phyloP scores from a whole-genome alignment of 2,797 vertebrate species.

The Merluccius polli region DNA sequence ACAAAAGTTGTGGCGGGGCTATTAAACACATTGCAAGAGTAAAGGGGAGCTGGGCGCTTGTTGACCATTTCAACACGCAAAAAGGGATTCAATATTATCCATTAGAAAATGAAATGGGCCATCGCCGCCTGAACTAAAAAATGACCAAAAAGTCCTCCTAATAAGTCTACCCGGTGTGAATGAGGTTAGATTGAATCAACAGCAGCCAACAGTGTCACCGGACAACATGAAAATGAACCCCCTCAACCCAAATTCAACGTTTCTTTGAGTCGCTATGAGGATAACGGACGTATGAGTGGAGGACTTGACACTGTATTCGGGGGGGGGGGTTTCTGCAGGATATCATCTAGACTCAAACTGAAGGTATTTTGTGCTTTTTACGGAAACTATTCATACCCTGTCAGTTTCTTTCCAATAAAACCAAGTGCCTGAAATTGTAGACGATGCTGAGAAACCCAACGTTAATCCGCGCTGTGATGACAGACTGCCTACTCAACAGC shows the following conservation, averaged over 20 bases:
- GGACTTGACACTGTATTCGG: background rate
- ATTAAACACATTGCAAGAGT: background rate
- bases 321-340: background rate
- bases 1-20: background rate
- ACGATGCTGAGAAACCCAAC: background rate
- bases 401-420: background rate
- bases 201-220: background rate
- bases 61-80: background rate
- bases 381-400: background rate
- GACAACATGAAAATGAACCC: too few relatives aligned
- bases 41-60: background rate
- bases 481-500: background rate
- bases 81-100: background rate
- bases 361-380: background rate
- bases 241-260: background rate
- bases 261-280: background rate
- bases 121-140: background rate
- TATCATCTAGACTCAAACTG: conserved; percentile 1
- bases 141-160: background rate
- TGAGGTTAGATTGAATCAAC: background rate
- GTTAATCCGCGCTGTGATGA: background rate
- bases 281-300: background rate
- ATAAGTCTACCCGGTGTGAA: too few relatives aligned
- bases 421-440: background rate
- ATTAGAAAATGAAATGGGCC: background rate